Percentiles rank a stretch among this genome's conserved stretches.
These are phyloP conservation scores for Alectoris magna DNA, from an alignment of 2,797 vertebrate species.

Conservation along the genomic window DNA sequence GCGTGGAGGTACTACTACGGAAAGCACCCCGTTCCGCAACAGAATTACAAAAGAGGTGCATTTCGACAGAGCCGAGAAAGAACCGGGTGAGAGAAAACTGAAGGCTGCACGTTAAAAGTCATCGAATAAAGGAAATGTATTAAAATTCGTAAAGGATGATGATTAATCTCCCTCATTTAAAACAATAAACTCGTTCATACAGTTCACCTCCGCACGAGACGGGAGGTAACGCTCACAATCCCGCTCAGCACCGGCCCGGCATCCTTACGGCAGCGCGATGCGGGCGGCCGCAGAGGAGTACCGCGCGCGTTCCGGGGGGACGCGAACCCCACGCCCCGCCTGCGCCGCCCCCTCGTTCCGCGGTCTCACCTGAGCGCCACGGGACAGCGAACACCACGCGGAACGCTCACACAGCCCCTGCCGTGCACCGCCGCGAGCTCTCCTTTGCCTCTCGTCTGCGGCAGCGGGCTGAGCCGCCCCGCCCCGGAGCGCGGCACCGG, in stretches of 20 bases:
- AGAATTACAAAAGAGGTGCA: neutral
- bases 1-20: neutral
- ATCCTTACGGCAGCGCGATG: neutral
- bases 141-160: neutral
- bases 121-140: neutral
- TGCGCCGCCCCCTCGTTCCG: no score
- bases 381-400: no score
- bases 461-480: neutral
- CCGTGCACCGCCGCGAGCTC: neutral
- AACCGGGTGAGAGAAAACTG: neutral
- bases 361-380: no score
- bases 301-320: neutral
- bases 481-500: neutral
- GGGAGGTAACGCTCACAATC: no score
- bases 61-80: neutral
- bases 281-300: neutral
- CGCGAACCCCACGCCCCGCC: no score
- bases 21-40: neutral
- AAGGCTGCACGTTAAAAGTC: neutral
- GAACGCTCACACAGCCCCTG: neutral
- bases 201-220: no score
- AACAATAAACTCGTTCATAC: neutral
- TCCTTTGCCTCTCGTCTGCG: neutral
- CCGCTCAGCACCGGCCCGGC: no score
- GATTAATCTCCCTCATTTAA: neutral